Evolutionary conservation across 2,888 invertebrate genomes (phyloP).

Genomic region (Caenorhabditis imperialis): DNA sequence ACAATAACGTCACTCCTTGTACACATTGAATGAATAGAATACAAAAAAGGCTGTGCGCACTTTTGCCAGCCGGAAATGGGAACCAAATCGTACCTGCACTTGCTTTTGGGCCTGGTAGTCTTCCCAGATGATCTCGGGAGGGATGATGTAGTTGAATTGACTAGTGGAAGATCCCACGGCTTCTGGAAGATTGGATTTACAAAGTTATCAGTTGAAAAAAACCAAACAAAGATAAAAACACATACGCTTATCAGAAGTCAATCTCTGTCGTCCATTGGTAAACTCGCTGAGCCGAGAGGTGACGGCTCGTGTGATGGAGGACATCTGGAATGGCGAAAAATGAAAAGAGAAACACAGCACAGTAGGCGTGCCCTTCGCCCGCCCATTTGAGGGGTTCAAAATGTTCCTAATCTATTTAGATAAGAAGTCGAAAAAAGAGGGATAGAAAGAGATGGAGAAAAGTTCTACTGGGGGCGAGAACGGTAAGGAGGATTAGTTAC

Average conservation of each 20-base stretch:
- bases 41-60: too few relatives aligned
- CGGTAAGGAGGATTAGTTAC: constrained; percentile 32
- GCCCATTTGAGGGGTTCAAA: too few relatives aligned
- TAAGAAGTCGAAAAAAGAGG: neutral
- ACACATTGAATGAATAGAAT: too few relatives aligned
- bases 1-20: constrained; percentile 52
- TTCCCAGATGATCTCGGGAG: constrained; percentile 58
- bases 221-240: neutral
- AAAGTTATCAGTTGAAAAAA: neutral
- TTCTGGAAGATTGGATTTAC: constrained; percentile 16
- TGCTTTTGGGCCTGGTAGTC: constrained; percentile 46
- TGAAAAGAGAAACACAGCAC: neutral
- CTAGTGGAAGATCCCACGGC: constrained; percentile 25
- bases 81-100: constrained; percentile 15
- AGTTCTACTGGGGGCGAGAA: constrained; percentile 9
- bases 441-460: neutral
- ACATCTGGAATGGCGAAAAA: constrained; percentile 31
- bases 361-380: neutral
- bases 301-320: constrained; percentile 55
- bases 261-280: constrained; percentile 45
- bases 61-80: too few relatives aligned
- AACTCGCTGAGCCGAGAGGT: constrained; percentile 50
- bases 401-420: too few relatives aligned
- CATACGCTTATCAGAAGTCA: constrained; percentile 46
- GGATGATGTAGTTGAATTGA: constrained; percentile 50